phyloP scores from a whole-genome alignment of 92 coral and sea anemone species.

The Epizoanthus illoricatus region DNA sequence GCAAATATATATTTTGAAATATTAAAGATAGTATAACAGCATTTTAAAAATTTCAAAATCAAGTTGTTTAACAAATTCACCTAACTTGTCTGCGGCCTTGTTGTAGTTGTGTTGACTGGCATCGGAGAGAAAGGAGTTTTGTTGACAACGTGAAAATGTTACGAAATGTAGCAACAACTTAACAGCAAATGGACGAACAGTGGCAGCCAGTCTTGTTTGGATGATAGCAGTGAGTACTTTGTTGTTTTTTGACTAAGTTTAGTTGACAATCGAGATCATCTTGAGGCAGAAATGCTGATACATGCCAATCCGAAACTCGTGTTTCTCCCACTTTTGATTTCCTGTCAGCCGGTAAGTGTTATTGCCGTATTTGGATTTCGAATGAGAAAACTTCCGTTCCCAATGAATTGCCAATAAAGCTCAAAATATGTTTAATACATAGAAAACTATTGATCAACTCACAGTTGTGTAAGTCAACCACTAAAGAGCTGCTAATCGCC shows the following conservation, averaged over 20 bases:
- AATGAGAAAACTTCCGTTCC: neutral
- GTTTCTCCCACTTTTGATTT: neutral
- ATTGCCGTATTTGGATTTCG: slow-evolving; percentile 21
- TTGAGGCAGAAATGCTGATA: neutral
- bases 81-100: neutral
- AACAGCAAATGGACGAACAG: slow-evolving; percentile 11
- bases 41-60: neutral
- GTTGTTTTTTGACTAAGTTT: neutral
- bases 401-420: neutral
- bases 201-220: slow-evolving; percentile 1
- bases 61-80: neutral
- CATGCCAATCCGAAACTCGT: neutral
- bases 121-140: neutral
- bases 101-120: neutral
- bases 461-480: too few relatives aligned
- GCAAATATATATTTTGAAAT: too few relatives aligned
- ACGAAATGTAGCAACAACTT: neutral
- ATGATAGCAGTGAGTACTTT: neutral
- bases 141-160: slow-evolving; percentile 31
- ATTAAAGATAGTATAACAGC: too few relatives aligned
- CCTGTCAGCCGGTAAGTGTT: neutral
- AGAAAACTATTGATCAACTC: too few relatives aligned
- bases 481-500: too few relatives aligned
- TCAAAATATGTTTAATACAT: neutral
- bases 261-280: neutral